Evolutionary conservation across 2,113 vertebrate species (phyloP).

Genomic region (Butorides virescens): DNA sequence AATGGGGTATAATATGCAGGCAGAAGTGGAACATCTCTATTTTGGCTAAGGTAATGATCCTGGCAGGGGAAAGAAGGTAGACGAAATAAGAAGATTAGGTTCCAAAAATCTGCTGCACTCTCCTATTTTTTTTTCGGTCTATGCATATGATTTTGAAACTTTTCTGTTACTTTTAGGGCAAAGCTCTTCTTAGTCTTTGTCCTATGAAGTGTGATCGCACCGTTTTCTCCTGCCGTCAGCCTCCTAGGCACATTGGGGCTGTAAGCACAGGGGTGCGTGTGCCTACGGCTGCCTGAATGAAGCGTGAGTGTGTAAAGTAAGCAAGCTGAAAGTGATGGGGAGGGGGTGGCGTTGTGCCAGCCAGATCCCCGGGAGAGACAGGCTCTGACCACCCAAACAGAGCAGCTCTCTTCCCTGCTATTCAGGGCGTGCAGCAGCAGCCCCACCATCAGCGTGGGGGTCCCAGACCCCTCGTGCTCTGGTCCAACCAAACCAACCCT

Average conservation of each 20-base stretch:
- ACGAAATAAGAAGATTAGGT: background rate
- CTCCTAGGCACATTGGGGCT: background rate
- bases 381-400: background rate
- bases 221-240: background rate
- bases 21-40: background rate
- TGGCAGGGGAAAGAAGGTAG: background rate
- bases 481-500: background rate
- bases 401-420: background rate
- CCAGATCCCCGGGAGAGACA: background rate
- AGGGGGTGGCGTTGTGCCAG: background rate
- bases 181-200: background rate
- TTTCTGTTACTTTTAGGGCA: background rate
- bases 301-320: too few species aligned
- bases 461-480: accelerated
- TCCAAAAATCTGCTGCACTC: background rate
- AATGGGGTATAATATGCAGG: background rate
- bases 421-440: background rate
- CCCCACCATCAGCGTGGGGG: accelerated
- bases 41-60: background rate
- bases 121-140: background rate
- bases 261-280: accelerated
- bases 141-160: background rate
- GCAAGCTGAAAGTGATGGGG: background rate
- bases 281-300: background rate
- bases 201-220: background rate